A percentile compares a stretch with the other conserved stretches of the same genome.
Conservation (phyloP, 2,113 vertebrate species). For the Microtus pennsylvanicus region DNA sequence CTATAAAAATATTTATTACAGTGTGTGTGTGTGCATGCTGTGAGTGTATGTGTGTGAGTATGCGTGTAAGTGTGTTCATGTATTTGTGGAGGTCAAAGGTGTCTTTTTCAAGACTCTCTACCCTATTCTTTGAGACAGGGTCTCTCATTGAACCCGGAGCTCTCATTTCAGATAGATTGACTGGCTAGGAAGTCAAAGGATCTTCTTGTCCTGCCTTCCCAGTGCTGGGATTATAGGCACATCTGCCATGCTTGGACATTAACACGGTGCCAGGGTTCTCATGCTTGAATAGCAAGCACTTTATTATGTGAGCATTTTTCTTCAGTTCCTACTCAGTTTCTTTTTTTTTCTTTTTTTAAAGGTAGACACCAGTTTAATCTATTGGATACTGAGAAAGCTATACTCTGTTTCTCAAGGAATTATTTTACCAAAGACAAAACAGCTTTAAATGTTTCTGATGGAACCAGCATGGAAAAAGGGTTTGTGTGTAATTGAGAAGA, state of each 20-base stretch:
- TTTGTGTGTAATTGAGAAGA: background rate
- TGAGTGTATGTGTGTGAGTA: no score
- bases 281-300: background rate
- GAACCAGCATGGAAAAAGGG: background rate
- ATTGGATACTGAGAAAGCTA: background rate
- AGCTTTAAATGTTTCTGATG: background rate
- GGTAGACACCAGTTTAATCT: background rate
- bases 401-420: slow-evolving; percentile 32
- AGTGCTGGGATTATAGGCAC: background rate
- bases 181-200: background rate
- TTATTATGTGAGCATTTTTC: background rate
- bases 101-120: background rate
- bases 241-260: background rate
- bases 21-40: background rate
- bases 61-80: background rate
- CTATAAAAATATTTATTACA: background rate
- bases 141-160: background rate
- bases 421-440: background rate
- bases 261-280: background rate
- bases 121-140: background rate
- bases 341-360: background rate
- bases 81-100: background rate
- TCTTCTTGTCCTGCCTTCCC: background rate
- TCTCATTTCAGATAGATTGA: background rate
- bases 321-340: background rate